Evolutionary conservation across 2,888 invertebrate species (phyloP), one percentile per base, ranked within the genome.

Genomic region (Sminthurinus aureus): DNA sequence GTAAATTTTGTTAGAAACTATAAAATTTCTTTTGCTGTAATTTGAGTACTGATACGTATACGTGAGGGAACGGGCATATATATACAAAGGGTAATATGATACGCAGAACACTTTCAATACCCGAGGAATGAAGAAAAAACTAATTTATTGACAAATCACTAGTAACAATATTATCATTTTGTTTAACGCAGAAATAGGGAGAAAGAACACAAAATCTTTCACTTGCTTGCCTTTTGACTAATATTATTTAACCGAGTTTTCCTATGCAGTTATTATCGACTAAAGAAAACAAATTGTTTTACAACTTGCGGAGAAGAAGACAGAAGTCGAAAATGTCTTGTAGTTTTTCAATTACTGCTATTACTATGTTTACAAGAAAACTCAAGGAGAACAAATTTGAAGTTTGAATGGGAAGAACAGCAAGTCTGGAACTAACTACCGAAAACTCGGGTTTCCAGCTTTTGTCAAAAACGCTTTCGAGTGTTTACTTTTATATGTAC

Each of bases 391-490:
- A 6, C 22, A 71, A 71, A 26, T 71, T 58, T 58, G 15, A 58
- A 71, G 71, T 71, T 58, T 58, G 15, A 58, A 58, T 71, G 71
- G 26, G 71, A 22, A 20, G 58, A 76, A 76, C 52, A 58, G 58
- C 20, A 76, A 76, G 22, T 15, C 20, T 76, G 58, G 76, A 76
- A 76, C 76, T 76, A 76, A 76, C 76, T 76, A 58, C 76, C 20
- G 58, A 76, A 76, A 76, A 76, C 76, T 58, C 6, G 76, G 20
- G 20, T 76, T 76, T 18, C 51, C 24, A 24, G 13, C 52, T 75
- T 51, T 75, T 75, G 75, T 75, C 18, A 50, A 15, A 22, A 76
- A 51, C 20, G 58, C 76, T 76, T 76, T 58, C 58, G 58, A 75
- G 58, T 76, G 76, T 76, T 76, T 76, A 76, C 76, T 58, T 58